These are phyloP conservation scores for Dinocampus coccinellae DNA, from an alignment of 2,888 invertebrate genomes.

Conservation along the genomic window DNA sequence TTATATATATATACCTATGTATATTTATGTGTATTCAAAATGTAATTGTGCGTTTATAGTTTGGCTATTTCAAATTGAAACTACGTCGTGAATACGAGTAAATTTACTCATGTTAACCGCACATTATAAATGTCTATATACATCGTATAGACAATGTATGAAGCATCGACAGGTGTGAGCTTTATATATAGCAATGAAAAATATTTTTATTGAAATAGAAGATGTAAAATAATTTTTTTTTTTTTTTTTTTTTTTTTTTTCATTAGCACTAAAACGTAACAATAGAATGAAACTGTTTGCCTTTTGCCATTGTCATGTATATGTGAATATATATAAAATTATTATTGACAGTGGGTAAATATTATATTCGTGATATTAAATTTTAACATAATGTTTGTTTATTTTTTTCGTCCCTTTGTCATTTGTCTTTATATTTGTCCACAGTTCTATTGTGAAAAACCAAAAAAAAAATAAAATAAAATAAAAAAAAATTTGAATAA, in stretches of 20 bases:
- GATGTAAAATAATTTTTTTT: not conserved
- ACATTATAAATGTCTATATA: not conserved
- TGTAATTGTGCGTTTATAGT: slow-evolving; percentile 33
- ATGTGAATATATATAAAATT: not conserved
- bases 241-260: too few species aligned
- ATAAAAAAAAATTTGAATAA: too few species aligned
- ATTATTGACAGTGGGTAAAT: too few species aligned
- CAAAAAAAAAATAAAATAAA: too few species aligned
- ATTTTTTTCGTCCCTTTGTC: too few species aligned
- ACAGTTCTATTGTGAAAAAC: too few species aligned
- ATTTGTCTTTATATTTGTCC: too few species aligned
- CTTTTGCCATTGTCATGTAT: not conserved
- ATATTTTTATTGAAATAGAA: not conserved
- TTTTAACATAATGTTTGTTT: too few species aligned
- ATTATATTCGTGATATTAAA: too few species aligned
- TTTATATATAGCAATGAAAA: not conserved
- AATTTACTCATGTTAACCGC: slow-evolving; percentile 10
- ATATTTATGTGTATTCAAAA: not conserved
- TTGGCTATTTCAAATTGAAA: slow-evolving; percentile 38
- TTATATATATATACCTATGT: not conserved
- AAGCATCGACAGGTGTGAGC: not conserved
- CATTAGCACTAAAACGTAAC: not conserved
- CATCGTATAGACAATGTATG: not conserved
- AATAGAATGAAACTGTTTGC: not conserved
- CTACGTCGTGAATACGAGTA: not conserved